Percentiles rank a stretch among this genome's conserved stretches.
Evolutionary conservation across 2,113 vertebrate species (phyloP).

Genomic region (Petaurus breviceps): DNA sequence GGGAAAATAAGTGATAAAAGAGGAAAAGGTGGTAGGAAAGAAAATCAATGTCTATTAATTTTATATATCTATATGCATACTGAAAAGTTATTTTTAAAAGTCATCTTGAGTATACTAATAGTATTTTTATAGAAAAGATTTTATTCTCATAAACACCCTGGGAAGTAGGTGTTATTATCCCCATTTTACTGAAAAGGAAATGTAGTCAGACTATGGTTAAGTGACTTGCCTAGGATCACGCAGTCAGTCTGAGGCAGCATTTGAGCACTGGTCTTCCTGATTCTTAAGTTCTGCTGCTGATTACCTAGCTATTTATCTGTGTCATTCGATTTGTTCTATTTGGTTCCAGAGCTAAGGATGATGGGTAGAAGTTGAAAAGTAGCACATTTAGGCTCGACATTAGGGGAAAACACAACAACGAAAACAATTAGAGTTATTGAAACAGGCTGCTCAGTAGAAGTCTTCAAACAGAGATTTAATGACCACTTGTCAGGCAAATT

Average conservation of each 20-base stretch:
- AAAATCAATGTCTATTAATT: neutral
- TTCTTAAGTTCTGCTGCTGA: neutral
- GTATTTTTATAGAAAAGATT: slow-evolving; percentile 19
- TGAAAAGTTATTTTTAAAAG: neutral
- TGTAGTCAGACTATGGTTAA: neutral
- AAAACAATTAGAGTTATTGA: neutral
- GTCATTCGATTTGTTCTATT: neutral
- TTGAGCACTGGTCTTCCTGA: neutral
- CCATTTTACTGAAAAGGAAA: neutral
- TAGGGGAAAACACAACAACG: neutral
- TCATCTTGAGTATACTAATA: neutral
- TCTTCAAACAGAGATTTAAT: neutral
- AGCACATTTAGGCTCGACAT: neutral
- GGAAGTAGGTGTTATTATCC: slow-evolving; percentile 5
- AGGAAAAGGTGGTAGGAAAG: neutral
- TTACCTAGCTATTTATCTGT: neutral
- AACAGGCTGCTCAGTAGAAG: neutral
- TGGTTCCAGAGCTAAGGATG: neutral
- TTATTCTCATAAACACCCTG: slow-evolving; percentile 6
- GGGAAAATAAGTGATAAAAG: neutral
- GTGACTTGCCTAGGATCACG: neutral
- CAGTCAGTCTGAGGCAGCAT: neutral
- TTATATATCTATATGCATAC: neutral
- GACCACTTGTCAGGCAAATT: neutral
- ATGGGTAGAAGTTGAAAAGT: neutral